phyloP scores from a whole-genome alignment of 2,888 invertebrate genomes.

The Drosophila sordidula region DNA sequence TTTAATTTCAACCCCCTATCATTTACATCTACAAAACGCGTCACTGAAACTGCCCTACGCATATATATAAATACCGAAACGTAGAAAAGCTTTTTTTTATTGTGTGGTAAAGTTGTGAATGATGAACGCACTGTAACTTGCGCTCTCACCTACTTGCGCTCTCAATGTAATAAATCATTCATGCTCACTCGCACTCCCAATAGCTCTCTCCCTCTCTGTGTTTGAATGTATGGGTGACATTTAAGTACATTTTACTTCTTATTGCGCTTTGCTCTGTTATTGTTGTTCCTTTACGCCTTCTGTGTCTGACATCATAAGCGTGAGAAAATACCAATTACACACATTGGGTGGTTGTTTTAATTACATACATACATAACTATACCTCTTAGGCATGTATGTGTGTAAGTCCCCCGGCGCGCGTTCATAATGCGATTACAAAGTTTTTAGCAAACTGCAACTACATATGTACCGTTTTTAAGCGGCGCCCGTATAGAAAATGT shows the following conservation, averaged over 20 bases:
- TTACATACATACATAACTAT: constrained; percentile 1
- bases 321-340: constrained; percentile 69
- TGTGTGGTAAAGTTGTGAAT: constrained; percentile 38
- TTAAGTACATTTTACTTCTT: constrained; percentile 48
- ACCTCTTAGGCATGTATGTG: background rate
- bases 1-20: background rate
- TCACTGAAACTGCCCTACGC: constrained; percentile 26
- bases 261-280: constrained; percentile 42
- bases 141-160: constrained; percentile 31
- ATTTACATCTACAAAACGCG: background rate
- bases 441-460: constrained; percentile 22
- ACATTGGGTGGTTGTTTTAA: constrained; percentile 23
- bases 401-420: constrained; percentile 12
- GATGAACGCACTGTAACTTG: constrained; percentile 31
- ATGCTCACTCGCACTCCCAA: constrained; percentile 15
- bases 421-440: constrained; percentile 40
- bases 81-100: constrained; percentile 44
- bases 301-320: constrained; percentile 72
- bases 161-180: constrained; percentile 35
- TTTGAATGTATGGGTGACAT: constrained; percentile 38
- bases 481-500: constrained; percentile 44
- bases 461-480: constrained; percentile 21
- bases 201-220: constrained; percentile 4
- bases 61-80: constrained; percentile 29
- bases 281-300: constrained; percentile 42